A percentile compares a stretch with the other conserved stretches of the same genome.
Conservation (phyloP, 1,140 invertebrate species). For the Nymphalis io region DNA sequence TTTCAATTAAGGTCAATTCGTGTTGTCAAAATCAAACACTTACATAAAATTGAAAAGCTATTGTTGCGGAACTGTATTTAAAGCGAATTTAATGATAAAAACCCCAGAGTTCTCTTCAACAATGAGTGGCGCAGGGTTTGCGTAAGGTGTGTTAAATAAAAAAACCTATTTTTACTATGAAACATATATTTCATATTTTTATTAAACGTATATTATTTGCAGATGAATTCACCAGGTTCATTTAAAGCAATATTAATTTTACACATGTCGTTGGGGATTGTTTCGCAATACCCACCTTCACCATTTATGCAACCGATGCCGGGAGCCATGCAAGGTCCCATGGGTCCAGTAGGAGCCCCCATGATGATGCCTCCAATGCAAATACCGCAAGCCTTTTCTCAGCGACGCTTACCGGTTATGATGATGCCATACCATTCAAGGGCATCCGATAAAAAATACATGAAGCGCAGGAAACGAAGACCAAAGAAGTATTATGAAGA, state of each 20-base stretch:
- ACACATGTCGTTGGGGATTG: not conserved
- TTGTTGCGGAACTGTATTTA: conserved; percentile 21
- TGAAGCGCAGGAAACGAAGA: conserved; percentile 39
- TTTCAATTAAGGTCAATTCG: not conserved
- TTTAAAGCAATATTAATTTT: conserved; percentile 28
- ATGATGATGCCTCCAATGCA: conserved; percentile 37
- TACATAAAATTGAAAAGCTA: conserved; percentile 8
- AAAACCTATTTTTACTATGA: not conserved
- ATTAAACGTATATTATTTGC: conserved; percentile 14
- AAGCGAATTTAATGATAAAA: not conserved
- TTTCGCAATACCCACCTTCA: conserved; percentile 31
- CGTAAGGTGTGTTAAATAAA: not conserved
- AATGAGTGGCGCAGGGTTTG: not conserved
- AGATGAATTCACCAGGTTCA: conserved; percentile 29
- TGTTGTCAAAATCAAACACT: not conserved
- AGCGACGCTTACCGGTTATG: conserved; percentile 52
- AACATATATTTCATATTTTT: not conserved
- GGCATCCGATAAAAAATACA: conserved; percentile 39
- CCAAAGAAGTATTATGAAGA: conserved; percentile 36
- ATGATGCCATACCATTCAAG: conserved; percentile 59
- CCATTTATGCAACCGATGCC: conserved; percentile 21
- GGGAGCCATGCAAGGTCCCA: conserved; percentile 7
- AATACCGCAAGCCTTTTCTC: conserved; percentile 41
- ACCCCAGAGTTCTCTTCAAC: not conserved
- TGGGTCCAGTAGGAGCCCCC: conserved; percentile 3